These are phyloP conservation scores for Drosophila virilis DNA, from an alignment of 1,140 invertebrate species.

Conservation along the genomic window DNA sequence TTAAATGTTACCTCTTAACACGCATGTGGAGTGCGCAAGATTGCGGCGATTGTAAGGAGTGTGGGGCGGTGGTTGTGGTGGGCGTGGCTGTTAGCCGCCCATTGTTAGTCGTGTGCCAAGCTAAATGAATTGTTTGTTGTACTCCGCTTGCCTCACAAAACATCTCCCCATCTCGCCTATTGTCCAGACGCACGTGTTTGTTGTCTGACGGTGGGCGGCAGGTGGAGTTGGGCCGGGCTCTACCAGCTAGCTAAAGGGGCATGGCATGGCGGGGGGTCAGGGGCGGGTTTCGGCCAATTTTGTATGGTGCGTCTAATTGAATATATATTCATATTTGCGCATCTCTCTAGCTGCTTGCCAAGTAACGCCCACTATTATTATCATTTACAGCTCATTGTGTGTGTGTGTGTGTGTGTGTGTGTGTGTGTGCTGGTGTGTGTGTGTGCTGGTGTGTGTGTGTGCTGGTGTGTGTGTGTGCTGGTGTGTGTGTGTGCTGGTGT, in stretches of 20 bases:
- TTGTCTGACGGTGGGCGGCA: background rate
- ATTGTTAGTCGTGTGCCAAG: slow-evolving; percentile 20
- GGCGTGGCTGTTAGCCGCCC: slow-evolving; percentile 23
- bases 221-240: no score
- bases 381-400: slow-evolving; percentile 21
- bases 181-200: slow-evolving; percentile 13
- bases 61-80: background rate
- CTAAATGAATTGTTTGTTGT: slow-evolving; percentile 55
- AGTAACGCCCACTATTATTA: slow-evolving; percentile 15
- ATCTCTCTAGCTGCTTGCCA: background rate
- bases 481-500: no score
- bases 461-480: background rate
- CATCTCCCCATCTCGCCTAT: slow-evolving; percentile 5
- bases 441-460: no score
- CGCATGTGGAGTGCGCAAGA: slow-evolving; percentile 13
- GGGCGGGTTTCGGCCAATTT: slow-evolving; percentile 20
- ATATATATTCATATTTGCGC: slow-evolving; percentile 51
- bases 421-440: no score
- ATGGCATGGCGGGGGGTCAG: background rate
- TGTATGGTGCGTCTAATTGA: slow-evolving; percentile 63
- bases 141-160: background rate
- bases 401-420: background rate
- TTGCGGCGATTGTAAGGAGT: no score
- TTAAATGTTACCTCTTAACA: slow-evolving; percentile 55
- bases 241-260: background rate